Base-by-base conservation (phyloP, 2,888 invertebrate species). In the Eurois occulta region DNA sequence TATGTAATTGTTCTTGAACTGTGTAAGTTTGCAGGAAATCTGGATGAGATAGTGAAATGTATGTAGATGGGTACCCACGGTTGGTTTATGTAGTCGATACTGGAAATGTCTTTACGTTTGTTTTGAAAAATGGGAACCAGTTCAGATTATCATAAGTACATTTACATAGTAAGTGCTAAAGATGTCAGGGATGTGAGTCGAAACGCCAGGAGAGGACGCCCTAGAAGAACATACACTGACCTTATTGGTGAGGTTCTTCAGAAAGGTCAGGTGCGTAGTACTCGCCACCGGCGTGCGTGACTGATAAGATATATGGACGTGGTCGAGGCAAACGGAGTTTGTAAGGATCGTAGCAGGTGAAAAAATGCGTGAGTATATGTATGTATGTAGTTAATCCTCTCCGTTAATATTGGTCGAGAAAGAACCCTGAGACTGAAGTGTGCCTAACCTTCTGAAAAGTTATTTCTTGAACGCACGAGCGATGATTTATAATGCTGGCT, bases 1-100 rank as follows among this genome's bases (percentile, higher is more conserved):
- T 64, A 77, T 86, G 71, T 83, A 38, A 86, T 76, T 76, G 41
- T 69, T 64, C 38, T 48, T 48, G 80, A 69, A 69, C 69, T 69
- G 38, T 58, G 66, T 32, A 43, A 72, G 70, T 75, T 73, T 46
- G 71, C 62, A 11, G 18, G 7, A n/a, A 28, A 71, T 62, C n/a
- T 41, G n/a, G 28, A 38, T 58, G 58, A 32, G n/a, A 68, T 77
- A 60, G 35, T 32, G 18, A 46, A 11, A 38, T n/a, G 43, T 76
- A 16, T 32, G 24, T 43, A 75, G 3, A 16, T 69, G 28, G 28
- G 5, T 43, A 41, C 13, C 21, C 43, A n/a, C n/a, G 35, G 10
- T 65, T 41, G 65, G 65, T 65, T 41, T n/a, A 65, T 41, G n/a
- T 65, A 41, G 38, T 65, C 41, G 41, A 65, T 65, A n/a, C n/a